A percentile compares a stretch with the other conserved stretches of the same genome.
These are phyloP conservation scores for Acanthosepion esculentum DNA, from an alignment of 2,888 invertebrate genomes.

Conservation along the genomic window DNA sequence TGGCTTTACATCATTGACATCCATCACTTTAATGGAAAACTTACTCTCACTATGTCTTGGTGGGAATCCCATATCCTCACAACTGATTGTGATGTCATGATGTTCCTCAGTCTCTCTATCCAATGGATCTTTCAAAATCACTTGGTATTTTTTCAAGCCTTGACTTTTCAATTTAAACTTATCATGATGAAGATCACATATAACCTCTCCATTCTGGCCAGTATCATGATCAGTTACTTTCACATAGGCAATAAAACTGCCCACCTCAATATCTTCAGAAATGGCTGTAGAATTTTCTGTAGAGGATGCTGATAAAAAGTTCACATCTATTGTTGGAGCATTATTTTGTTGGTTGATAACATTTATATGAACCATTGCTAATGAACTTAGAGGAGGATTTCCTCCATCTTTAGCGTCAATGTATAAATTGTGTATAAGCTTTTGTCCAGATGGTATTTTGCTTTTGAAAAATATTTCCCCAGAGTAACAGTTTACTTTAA, in stretches of 20 bases:
- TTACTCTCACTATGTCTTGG: conserved; percentile 13
- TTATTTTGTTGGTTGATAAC: not conserved
- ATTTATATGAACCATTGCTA: not conserved
- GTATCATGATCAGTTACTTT: conserved; percentile 18
- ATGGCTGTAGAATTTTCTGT: not conserved
- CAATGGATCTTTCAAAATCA: conserved; percentile 12
- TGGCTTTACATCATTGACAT: not conserved
- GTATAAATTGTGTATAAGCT: not conserved
- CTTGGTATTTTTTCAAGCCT: not conserved
- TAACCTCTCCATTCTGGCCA: conserved; percentile 33
- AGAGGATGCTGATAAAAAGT: not conserved
- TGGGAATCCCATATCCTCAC: conserved; percentile 33
- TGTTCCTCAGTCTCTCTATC: not conserved
- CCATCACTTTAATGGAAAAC: not conserved
- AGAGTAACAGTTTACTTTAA: not conserved
- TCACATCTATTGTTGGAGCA: not conserved
- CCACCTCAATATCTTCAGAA: not conserved
- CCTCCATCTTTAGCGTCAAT: not conserved
- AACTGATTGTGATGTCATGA: conserved; percentile 33
- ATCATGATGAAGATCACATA: conserved; percentile 1
- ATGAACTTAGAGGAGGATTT: not conserved
- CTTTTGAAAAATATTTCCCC: not conserved
- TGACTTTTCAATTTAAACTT: conserved; percentile 18
- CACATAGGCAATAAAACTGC: not conserved
- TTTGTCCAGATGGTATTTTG: not conserved